phyloP scores from a whole-genome alignment of 2,888 invertebrate genomes.

The Nomada goodeniana region DNA sequence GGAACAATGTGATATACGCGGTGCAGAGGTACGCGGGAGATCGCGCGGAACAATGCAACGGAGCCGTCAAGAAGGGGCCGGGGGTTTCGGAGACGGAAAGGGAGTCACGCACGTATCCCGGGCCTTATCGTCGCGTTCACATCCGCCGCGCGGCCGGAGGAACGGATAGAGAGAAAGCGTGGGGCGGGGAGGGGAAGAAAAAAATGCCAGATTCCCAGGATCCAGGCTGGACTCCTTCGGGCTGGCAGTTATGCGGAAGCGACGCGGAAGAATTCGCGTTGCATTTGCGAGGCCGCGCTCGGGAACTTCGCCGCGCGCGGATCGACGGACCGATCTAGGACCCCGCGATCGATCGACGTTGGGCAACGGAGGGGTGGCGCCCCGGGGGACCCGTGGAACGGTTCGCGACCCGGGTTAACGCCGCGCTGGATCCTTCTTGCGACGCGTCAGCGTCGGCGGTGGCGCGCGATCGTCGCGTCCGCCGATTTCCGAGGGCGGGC shows the following conservation, averaged over 20 bases:
- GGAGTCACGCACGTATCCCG: slow-evolving; percentile 76
- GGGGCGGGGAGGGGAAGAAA: slow-evolving; percentile 69
- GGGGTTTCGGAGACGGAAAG: slow-evolving; percentile 44
- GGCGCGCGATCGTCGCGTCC: slow-evolving; percentile 24
- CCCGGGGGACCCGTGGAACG: too few relatives aligned
- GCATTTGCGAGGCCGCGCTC: background rate
- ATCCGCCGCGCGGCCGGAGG: slow-evolving; percentile 76
- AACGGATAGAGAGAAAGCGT: slow-evolving; percentile 73
- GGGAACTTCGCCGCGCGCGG: background rate
- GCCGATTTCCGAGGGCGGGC: background rate
- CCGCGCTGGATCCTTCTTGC: background rate
- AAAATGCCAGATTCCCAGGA: slow-evolving; percentile 82
- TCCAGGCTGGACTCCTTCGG: slow-evolving; percentile 72
- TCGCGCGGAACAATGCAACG: slow-evolving; percentile 76
- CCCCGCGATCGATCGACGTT: slow-evolving; percentile 7
- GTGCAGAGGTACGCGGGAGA: slow-evolving; percentile 74
- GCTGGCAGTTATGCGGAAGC: slow-evolving; percentile 70
- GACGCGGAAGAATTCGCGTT: slow-evolving; percentile 9
- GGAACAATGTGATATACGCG: slow-evolving; percentile 79
- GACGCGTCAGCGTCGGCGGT: slow-evolving; percentile 55
- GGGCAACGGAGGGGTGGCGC: slow-evolving; percentile 26
- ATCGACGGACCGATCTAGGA: background rate
- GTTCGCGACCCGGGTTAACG: too few relatives aligned
- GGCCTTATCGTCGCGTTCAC: slow-evolving; percentile 80
- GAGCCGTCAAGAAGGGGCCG: slow-evolving; percentile 43